A percentile compares a stretch with the other conserved stretches of the same genome.
phyloP scores from a whole-genome alignment of 2,888 invertebrate genomes.

The Corbicula japonica region DNA sequence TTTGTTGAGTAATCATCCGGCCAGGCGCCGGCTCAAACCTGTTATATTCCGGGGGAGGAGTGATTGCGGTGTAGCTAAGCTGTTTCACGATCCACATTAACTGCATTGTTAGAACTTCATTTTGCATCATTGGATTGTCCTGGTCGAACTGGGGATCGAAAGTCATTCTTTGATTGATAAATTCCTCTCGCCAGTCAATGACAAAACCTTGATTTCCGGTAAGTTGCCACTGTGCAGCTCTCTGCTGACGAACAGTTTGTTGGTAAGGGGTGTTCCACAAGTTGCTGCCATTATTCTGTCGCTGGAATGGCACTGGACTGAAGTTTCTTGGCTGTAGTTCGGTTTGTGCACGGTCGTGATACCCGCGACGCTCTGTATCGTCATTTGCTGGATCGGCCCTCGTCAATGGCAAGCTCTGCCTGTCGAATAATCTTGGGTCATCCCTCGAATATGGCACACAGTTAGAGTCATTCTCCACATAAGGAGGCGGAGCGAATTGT shows the following conservation, averaged over 20 bases:
- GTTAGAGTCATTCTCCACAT: conserved; percentile 13
- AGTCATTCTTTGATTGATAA: conserved; percentile 33
- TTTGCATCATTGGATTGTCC: conserved; percentile 8
- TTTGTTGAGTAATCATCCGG: background rate
- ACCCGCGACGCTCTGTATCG: background rate
- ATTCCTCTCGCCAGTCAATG: conserved; percentile 48
- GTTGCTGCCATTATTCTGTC: background rate
- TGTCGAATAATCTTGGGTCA: too few relatives aligned
- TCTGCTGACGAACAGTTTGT: conserved; percentile 1
- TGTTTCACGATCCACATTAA: conserved; percentile 59
- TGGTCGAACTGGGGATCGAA: background rate
- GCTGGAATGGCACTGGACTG: background rate
- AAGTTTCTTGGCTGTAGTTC: background rate
- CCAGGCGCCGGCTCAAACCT: background rate
- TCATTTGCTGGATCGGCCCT: too few relatives aligned
- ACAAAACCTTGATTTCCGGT: conserved; percentile 2
- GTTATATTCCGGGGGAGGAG: conserved; percentile 41
- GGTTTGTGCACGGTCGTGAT: too few relatives aligned
- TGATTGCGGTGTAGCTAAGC: conserved; percentile 49
- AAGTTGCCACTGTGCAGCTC: background rate
- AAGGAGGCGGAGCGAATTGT: conserved; percentile 37
- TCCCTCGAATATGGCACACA: conserved; percentile 17
- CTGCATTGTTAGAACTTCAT: conserved; percentile 43
- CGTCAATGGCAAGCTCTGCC: too few relatives aligned
- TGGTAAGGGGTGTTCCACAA: background rate